Percentiles rank a stretch among this genome's conserved stretches.
Evolutionary conservation across 2,797 vertebrate species (phyloP).

Genomic region (Tragopan temminckii): DNA sequence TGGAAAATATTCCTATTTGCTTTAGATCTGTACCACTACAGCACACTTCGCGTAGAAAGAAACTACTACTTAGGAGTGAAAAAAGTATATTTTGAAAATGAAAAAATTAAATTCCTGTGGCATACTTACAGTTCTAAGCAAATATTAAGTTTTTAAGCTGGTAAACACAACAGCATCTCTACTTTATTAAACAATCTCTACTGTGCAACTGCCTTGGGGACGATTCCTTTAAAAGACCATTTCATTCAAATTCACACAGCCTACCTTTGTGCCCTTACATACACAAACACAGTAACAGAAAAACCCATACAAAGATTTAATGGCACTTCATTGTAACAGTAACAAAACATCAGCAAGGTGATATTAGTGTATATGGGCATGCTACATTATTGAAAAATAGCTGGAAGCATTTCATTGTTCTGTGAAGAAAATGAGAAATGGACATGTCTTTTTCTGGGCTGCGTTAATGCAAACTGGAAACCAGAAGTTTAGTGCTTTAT

Average conservation of each 20-base stretch:
- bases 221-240: neutral
- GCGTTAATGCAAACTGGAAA: slow-evolving; percentile 1
- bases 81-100: neutral
- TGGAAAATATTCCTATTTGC: neutral
- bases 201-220: neutral
- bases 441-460: neutral
- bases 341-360: slow-evolving; percentile 8
- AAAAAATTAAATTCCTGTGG: neutral
- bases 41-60: neutral
- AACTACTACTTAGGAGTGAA: neutral
- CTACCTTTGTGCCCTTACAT: neutral
- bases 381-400: neutral
- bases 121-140: neutral
- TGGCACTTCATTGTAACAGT: neutral
- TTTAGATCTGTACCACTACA: neutral
- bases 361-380: neutral
- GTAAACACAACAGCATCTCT: neutral
- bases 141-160: neutral
- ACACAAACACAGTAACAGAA: neutral
- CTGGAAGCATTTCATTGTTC: neutral
- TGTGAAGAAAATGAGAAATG: neutral
- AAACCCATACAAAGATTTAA: slow-evolving; percentile 9
- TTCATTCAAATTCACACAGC: slow-evolving; percentile 31
- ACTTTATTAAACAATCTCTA: neutral
- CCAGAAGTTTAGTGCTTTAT: neutral